These are phyloP conservation scores for Aphelenchoides besseyi DNA, from an alignment of 1,140 invertebrate species.

Conservation along the genomic window DNA sequence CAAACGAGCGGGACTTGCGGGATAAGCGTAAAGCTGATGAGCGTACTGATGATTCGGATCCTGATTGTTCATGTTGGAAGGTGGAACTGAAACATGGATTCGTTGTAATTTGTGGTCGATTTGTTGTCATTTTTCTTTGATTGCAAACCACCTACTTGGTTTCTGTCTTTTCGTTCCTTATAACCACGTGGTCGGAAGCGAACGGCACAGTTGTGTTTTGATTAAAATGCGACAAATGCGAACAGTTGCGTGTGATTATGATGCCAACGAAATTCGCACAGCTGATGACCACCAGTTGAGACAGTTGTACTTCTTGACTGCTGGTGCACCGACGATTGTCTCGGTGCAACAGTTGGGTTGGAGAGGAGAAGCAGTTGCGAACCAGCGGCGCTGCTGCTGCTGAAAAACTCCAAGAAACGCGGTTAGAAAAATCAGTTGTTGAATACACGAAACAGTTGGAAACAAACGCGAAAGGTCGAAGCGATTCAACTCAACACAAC, in stretches of 20 bases:
- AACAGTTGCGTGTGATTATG: not conserved
- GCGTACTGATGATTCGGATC: slow-evolving; percentile 21
- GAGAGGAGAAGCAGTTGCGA: not conserved
- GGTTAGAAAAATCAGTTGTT: slow-evolving; percentile 1
- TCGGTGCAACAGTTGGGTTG: slow-evolving; percentile 2
- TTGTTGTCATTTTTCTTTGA: not conserved
- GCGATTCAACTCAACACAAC: too few species aligned
- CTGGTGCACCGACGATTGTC: not conserved
- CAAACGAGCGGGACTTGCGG: slow-evolving; percentile 18
- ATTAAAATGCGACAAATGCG: not conserved
- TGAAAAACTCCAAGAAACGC: not conserved
- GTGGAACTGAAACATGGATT: not conserved
- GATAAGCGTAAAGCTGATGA: slow-evolving; percentile 13
- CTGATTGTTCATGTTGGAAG: slow-evolving; percentile 16
- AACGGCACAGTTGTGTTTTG: not conserved
- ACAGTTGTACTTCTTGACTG: not conserved
- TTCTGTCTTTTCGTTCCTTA: too few species aligned
- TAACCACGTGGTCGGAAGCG: not conserved
- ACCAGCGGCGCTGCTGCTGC: not conserved
- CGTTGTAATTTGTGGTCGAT: not conserved
- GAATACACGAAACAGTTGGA: not conserved
- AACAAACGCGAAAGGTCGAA: not conserved
- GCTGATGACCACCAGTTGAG: not conserved
- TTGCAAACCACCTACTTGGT: not conserved
- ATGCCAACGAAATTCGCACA: not conserved